A percentile compares a stretch with the other conserved stretches of the same genome.
Conservation (phyloP, 2,797 vertebrate species). For the Pseudochirops cupreus region DNA sequence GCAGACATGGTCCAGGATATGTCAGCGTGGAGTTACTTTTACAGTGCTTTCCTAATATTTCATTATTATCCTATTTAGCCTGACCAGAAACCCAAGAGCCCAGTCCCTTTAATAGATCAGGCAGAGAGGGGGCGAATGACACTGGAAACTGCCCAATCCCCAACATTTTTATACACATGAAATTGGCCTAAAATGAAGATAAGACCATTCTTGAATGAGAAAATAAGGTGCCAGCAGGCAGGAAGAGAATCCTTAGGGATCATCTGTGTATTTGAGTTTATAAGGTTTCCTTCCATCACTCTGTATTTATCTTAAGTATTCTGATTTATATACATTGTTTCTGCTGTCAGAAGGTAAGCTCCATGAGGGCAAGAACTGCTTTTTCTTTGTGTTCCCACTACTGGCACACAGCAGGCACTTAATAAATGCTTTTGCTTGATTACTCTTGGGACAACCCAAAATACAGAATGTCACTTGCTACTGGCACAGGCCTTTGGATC, state of each 20-base stretch:
- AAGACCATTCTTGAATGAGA: neutral
- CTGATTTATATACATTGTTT: neutral
- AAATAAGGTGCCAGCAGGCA: neutral
- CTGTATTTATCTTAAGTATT: neutral
- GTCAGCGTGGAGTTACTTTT: neutral
- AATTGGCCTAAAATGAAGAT: neutral
- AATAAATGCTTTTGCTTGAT: neutral
- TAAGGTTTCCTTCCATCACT: neutral
- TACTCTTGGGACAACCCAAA: neutral
- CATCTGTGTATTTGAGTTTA: neutral
- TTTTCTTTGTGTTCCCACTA: neutral
- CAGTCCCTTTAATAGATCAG: neutral
- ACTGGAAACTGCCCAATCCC: neutral
- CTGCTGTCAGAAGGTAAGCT: neutral
- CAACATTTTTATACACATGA: neutral
- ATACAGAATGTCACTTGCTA: slow-evolving; percentile 5
- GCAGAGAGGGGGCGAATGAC: neutral
- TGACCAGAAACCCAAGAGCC: neutral
- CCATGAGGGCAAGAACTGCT: neutral
- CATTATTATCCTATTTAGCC: neutral
- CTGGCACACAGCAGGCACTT: neutral
- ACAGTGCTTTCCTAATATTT: neutral
- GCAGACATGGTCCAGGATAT: neutral
- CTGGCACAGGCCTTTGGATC: neutral
- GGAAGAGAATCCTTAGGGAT: neutral